Evolutionary conservation across 2,113 vertebrate species (phyloP), one percentile per base, ranked within the genome.

Genomic region (Hyperoodon ampullatus): DNA sequence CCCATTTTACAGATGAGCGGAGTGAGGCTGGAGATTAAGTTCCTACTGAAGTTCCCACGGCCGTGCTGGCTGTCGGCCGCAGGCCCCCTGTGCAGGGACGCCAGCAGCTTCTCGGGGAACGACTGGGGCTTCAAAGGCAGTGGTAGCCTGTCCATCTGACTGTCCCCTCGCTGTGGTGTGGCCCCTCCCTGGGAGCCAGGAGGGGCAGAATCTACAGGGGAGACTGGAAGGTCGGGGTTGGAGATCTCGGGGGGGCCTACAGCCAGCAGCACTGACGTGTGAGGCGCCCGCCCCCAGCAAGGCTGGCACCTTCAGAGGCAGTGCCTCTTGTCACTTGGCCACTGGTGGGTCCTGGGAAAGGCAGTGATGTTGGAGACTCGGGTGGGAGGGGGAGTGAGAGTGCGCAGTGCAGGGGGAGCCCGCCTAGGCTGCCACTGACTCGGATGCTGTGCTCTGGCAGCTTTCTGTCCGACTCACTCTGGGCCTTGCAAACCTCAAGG

Each of bases 401-500:
- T 18, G 42, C 35, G 8, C n/a, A 2, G 6, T 4, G 18, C 44
- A 1, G 24, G 15, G 10, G 24, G 53, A 53, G 19, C n/a, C 14
- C 0, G 1, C 47, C 63, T 8, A 24, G 16, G 44, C 21, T 5
- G 35, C 50, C 24, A 7, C n/a, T 7, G 18, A 68, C 55, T 53
- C 16, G 0, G 15, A 2, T 23, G 1, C 2, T 23, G 16, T 33
- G 81, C 61, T 61, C 30, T 4, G 24, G 28, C 50, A 13, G 74
- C 8, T 50, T 77, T 83, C 26, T 42, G 53, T 24, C 55, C 26
- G 9, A 63, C 5, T 18, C 2, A 0, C 42, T 68, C 60, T 53
- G 16, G 10, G 33, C 50, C 55, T 47, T 4, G 0, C 2, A 35
- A 60, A 13, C 84, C 61, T 53, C 30, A 39, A 39, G 39, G 39